A percentile compares a stretch with the other conserved stretches of the same genome.
Evolutionary conservation across 2,113 vertebrate genomes (phyloP).

Genomic region (Gobio gobio): DNA sequence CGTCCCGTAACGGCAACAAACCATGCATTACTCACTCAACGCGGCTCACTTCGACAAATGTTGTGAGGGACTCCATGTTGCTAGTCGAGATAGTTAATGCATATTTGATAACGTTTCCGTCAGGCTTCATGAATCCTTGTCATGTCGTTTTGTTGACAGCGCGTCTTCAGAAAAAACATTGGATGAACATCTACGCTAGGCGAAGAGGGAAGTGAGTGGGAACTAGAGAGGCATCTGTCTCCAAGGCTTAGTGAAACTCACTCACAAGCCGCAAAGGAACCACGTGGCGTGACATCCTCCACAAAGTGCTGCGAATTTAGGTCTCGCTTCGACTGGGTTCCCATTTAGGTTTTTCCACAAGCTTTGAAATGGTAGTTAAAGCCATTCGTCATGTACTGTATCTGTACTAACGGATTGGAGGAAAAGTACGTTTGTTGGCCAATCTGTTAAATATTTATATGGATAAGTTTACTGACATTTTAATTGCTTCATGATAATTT

Average conservation of each 20-base stretch:
- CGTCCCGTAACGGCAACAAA: slow-evolving; percentile 55
- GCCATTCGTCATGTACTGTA: not conserved
- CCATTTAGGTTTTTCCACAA: not conserved
- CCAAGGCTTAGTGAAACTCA: slow-evolving; percentile 57
- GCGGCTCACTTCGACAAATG: slow-evolving; percentile 67
- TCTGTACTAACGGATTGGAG: slow-evolving; percentile 1
- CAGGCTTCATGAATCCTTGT: slow-evolving; percentile 60
- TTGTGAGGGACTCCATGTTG: slow-evolving; percentile 68
- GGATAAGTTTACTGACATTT: not conserved
- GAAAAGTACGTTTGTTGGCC: not conserved
- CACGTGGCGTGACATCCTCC: slow-evolving; percentile 26
- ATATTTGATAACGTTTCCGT: slow-evolving; percentile 73
- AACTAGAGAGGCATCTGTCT: slow-evolving; percentile 56
- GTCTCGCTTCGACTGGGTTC: not conserved
- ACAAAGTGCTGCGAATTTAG: slow-evolving; percentile 31
- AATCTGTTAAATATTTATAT: not conserved
- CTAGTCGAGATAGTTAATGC: slow-evolving; percentile 67
- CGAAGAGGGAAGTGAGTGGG: slow-evolving; percentile 35
- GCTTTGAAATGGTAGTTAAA: slow-evolving; percentile 39
- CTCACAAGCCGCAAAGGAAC: slow-evolving; percentile 59
- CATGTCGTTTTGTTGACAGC: slow-evolving; percentile 41
- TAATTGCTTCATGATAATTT: not conserved
- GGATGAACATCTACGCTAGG: slow-evolving; percentile 19
- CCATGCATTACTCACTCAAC: slow-evolving; percentile 64
- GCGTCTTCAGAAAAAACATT: slow-evolving; percentile 7